phyloP scores from a whole-genome alignment of 2,797 vertebrate species.

The Pseudopleuronectes americanus region DNA sequence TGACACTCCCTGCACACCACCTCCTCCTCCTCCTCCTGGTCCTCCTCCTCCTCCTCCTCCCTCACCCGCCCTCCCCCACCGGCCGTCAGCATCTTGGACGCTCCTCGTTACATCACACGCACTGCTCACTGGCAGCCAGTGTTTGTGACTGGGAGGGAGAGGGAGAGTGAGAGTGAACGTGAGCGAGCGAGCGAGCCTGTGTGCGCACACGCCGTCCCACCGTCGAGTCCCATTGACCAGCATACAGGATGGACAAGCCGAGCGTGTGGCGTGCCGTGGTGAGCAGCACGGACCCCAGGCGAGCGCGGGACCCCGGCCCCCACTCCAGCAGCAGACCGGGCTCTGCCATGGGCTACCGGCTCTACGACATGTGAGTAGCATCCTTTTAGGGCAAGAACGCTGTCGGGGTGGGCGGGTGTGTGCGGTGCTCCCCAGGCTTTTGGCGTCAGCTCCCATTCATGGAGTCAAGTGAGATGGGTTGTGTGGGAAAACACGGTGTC shows the following conservation, averaged over 20 bases:
- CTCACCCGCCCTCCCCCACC: slow-evolving; percentile 35
- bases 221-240: slow-evolving; percentile 64
- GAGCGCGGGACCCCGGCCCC: slow-evolving; percentile 69
- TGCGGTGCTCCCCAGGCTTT: neutral
- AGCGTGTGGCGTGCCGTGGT: slow-evolving; percentile 83
- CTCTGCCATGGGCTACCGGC: slow-evolving; percentile 92
- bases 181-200: slow-evolving; percentile 74
- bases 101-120: slow-evolving; percentile 89
- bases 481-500: slow-evolving; percentile 44
- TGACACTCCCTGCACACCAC: slow-evolving; percentile 12
- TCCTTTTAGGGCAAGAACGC: too few relatives aligned
- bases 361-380: slow-evolving; percentile 96
- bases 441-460: slow-evolving; percentile 57
- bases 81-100: slow-evolving; percentile 70
- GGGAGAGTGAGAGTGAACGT: slow-evolving; percentile 71
- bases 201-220: slow-evolving; percentile 75
- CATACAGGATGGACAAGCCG: slow-evolving; percentile 82
- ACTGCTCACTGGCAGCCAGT: slow-evolving; percentile 73
- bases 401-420: neutral
- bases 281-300: slow-evolving; percentile 79
- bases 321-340: slow-evolving; percentile 72
- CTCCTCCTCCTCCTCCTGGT: neutral
- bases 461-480: slow-evolving; percentile 38
- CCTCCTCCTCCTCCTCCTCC: slow-evolving; percentile 22
- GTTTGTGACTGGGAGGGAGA: slow-evolving; percentile 78